Base-by-base conservation (phyloP, 2,113 vertebrate genomes). In the Pogonocichla stellata region DNA sequence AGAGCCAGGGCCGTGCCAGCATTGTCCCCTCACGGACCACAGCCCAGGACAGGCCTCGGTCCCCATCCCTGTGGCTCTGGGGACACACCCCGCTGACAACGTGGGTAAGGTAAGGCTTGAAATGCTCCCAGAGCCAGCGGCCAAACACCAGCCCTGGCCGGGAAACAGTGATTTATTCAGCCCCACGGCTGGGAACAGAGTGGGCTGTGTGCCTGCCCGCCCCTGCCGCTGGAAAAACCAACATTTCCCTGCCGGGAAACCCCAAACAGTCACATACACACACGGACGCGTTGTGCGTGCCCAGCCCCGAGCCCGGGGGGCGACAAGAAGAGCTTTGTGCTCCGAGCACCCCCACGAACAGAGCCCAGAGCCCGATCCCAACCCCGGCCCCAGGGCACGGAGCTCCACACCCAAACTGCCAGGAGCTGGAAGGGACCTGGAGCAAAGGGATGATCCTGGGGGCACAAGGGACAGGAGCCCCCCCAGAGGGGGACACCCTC, bases 111-210 rank as follows among this genome's bases (percentile, higher is more conserved):
- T 77, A n/a, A 50, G 22, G 42, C 31, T 47, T 1, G 36, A 64
- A 89, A 26, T 8, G 50, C 7, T 54, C 53, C 53, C 2, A 2
- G 24, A 80, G 57, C 88, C 86, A 65, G 57, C 2, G 17, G 33
- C 61, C 53, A 64, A 84, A 51, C 79, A 26, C 7, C 88, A 88
- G 74, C n/a, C 74, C 90, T 80, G 73, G 80, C 81, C 7, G 0
- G 42, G 78, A 86, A 97, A 97, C 97, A 98, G 96, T 92, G n/a
- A 40, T 56, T 86, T 80, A 90, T 98, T 97, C 66, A 98, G 87
- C 62, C 65, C 36, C 8, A 2, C 0, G 25, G 28, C 48, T 7
- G 75, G 86, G 72, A 96, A 91, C 96, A 96, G 75, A 72, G 69
- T 12, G 3, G 92, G 81, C 88, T 96, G 81, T 96, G 95, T 88